phyloP scores from a whole-genome alignment of 2,888 invertebrate species.

The Eudasyphora cyanicolor region DNA sequence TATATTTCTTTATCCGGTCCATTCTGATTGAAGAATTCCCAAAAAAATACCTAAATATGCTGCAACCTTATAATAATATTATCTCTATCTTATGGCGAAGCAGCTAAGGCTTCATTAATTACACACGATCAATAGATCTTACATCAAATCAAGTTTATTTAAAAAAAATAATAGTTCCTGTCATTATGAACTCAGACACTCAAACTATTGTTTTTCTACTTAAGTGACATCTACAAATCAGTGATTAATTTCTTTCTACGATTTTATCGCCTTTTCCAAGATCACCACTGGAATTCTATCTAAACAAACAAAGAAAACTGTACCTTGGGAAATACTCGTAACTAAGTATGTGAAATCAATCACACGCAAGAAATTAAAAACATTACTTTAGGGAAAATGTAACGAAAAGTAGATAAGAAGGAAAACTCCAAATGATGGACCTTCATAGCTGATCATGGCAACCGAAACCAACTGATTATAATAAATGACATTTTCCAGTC shows the following conservation, averaged over 20 bases:
- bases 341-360: constrained; percentile 60
- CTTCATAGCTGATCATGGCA: constrained; percentile 19
- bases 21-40: too few relatives aligned
- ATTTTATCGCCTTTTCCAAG: neutral
- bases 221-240: constrained; percentile 18
- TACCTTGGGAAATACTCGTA: constrained; percentile 31
- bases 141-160: too few relatives aligned
- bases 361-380: constrained; percentile 15
- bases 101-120: too few relatives aligned
- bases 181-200: neutral
- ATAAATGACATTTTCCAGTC: constrained; percentile 62
- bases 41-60: too few relatives aligned
- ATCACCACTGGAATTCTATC: neutral
- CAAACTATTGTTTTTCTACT: neutral
- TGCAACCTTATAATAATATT: too few relatives aligned
- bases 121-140: too few relatives aligned
- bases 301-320: constrained; percentile 15
- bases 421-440: constrained; percentile 17
- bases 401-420: constrained; percentile 29
- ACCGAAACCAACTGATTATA: constrained; percentile 51
- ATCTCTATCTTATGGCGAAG: too few relatives aligned
- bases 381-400: constrained; percentile 3
- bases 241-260: constrained; percentile 16
- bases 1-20: too few relatives aligned
- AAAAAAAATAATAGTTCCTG: too few relatives aligned